phyloP scores from a whole-genome alignment of 2,797 vertebrate genomes.

The Aphelocoma californica region DNA sequence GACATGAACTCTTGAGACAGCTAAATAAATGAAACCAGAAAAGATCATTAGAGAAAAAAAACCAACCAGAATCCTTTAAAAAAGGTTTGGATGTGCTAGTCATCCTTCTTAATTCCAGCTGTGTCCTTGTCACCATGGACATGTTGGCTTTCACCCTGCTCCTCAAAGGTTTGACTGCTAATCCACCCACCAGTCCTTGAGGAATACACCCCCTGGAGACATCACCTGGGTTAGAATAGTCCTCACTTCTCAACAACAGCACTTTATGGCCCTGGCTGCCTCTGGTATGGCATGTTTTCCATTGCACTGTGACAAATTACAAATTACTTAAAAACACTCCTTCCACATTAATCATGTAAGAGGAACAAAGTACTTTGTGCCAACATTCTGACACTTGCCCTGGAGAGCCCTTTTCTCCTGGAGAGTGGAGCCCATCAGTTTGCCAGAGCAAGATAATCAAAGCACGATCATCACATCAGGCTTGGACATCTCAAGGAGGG shows the following conservation, averaged over 20 bases:
- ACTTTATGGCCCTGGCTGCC: neutral
- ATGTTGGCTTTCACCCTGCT: neutral
- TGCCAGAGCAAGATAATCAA: neutral
- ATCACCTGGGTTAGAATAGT: neutral
- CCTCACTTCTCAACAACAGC: neutral
- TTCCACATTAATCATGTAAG: neutral
- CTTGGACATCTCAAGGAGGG: neutral
- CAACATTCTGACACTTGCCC: neutral
- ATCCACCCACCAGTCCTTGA: neutral
- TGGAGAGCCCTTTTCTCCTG: neutral
- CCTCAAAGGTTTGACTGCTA: neutral
- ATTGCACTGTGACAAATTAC: neutral
- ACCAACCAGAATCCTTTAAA: neutral
- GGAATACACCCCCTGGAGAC: neutral
- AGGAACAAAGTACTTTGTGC: neutral
- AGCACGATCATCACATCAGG: neutral
- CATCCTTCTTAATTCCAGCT: neutral
- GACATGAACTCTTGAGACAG: rapidly evolving
- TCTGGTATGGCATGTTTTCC: neutral
- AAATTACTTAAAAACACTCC: neutral
- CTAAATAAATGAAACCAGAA: neutral
- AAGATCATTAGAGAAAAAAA: neutral
- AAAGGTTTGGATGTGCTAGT: neutral
- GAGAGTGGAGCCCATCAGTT: neutral
- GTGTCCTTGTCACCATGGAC: neutral